Conservation (phyloP, 2,113 vertebrate genomes). For the Coracopsis vasa region DNA sequence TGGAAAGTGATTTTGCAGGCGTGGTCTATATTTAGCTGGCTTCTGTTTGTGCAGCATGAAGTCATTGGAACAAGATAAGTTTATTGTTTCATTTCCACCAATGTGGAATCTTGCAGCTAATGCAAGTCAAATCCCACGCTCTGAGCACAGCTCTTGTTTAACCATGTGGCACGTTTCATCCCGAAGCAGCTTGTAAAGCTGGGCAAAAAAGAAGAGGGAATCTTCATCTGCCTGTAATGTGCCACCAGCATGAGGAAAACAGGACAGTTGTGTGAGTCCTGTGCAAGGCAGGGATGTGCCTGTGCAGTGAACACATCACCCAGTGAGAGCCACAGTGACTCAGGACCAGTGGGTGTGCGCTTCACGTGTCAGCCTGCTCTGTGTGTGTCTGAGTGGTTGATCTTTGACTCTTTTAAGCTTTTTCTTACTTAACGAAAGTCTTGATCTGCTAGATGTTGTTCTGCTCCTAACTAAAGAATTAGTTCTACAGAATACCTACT, state of each 20-base stretch:
- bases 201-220: not conserved
- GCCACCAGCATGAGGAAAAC: not conserved
- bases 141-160: not conserved
- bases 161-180: not conserved
- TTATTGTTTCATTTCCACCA: conserved; percentile 4
- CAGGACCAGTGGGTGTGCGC: not conserved
- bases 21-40: not conserved
- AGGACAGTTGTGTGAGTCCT: not conserved
- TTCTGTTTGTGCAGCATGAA: conserved; percentile 25
- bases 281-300: not conserved
- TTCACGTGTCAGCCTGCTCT: not conserved
- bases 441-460: not conserved
- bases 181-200: not conserved
- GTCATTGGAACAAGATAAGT: not conserved
- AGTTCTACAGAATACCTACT: not conserved
- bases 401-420: not conserved
- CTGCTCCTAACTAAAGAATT: not conserved
- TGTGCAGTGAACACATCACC: not conserved
- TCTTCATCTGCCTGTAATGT: not conserved
- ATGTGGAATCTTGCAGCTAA: not conserved
- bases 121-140: not conserved
- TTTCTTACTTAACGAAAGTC: not conserved
- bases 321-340: not conserved
- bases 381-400: not conserved
- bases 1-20: not conserved